phyloP scores from a whole-genome alignment of 1,140 invertebrate genomes.

The Magallana ariakensis region DNA sequence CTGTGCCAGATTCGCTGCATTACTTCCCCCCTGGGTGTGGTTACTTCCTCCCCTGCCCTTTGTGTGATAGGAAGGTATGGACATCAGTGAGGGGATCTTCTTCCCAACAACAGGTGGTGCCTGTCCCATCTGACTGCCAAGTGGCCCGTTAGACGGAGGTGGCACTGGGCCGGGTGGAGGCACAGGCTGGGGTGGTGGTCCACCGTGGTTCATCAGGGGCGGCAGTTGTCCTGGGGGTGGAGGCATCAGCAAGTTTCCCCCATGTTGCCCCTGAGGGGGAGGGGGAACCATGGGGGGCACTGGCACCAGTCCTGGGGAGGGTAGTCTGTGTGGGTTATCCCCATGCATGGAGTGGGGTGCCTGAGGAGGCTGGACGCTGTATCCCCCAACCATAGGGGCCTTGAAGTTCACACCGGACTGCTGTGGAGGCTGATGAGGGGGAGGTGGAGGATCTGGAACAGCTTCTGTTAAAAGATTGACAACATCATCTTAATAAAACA shows the following conservation, averaged over 20 bases:
- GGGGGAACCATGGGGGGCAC: conserved; percentile 14
- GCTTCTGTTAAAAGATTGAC: neutral
- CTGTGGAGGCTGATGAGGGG: conserved; percentile 9
- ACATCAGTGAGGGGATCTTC: conserved; percentile 48
- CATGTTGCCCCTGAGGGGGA: conserved; percentile 27
- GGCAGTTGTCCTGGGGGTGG: conserved; percentile 7
- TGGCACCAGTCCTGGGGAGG: conserved; percentile 29
- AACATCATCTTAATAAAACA: neutral
- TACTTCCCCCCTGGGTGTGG: conserved; percentile 11
- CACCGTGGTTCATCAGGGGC: neutral
- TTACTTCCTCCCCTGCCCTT: neutral
- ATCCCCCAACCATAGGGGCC: neutral
- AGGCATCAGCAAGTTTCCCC: neutral
- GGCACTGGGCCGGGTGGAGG: neutral
- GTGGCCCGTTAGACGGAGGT: conserved; percentile 32
- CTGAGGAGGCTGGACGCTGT: conserved; percentile 28
- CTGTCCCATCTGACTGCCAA: conserved; percentile 30
- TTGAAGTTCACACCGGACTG: neutral
- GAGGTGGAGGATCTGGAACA: conserved; percentile 26
- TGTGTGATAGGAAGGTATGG: conserved; percentile 16
- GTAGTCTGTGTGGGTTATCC: conserved; percentile 31
- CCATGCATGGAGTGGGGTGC: conserved; percentile 19
- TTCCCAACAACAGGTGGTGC: conserved; percentile 39
- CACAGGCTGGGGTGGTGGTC: neutral
- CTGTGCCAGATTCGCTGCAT: conserved; percentile 14